These are phyloP conservation scores for Stichopus chloronotus DNA, from an alignment of 35 echinoderm and acorn worm species.

Conservation along the genomic window DNA sequence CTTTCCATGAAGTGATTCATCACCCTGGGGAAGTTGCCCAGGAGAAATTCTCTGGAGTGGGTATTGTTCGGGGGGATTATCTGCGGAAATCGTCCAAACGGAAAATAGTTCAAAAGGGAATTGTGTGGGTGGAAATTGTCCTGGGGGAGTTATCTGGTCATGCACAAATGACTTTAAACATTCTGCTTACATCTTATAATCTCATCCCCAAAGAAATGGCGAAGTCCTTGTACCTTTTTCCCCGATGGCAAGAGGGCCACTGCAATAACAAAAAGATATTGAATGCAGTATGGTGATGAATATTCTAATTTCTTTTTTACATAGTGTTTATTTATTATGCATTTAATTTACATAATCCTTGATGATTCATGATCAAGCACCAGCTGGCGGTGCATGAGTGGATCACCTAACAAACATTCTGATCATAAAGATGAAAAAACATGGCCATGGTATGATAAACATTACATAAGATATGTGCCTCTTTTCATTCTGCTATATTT, in stretches of 20 bases:
- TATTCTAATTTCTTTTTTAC: background rate
- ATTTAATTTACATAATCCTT: background rate
- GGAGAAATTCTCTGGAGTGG: no score
- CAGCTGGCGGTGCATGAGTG: background rate
- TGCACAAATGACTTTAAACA: background rate
- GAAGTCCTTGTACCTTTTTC: conserved; percentile 24
- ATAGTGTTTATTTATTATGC: background rate
- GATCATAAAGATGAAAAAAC: background rate
- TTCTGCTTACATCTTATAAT: background rate
- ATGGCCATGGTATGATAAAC: no score
- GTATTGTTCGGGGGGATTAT: no score
- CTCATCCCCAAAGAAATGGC: conserved; percentile 37
- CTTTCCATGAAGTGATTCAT: no score
- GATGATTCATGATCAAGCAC: background rate
- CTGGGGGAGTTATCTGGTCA: no score
- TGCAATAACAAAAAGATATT: background rate
- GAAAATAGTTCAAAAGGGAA: no score
- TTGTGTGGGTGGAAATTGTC: no score
- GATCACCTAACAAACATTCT: background rate
- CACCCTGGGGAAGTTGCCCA: no score
- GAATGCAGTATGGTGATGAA: background rate
- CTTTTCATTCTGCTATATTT: no score
- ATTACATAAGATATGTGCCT: no score
- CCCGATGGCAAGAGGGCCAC: background rate
- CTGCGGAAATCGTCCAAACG: no score